Evolutionary conservation across 2,888 invertebrate genomes (phyloP).

Genomic region (Prenolepis imparis): DNA sequence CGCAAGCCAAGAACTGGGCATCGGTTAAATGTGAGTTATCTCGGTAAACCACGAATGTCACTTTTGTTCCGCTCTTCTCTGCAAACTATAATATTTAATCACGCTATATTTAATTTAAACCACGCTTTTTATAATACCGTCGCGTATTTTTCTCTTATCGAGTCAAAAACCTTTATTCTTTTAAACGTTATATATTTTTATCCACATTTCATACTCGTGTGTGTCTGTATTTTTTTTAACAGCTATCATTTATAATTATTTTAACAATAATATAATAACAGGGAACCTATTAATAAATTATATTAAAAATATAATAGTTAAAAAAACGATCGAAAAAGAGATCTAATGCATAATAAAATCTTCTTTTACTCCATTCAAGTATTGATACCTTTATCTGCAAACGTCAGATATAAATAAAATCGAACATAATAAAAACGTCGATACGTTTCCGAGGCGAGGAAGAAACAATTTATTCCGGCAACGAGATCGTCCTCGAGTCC

Average conservation of each 20-base stretch:
- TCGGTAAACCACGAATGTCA: slow-evolving; percentile 35
- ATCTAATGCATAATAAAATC: not conserved
- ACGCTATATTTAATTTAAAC: slow-evolving; percentile 29
- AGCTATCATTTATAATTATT: not conserved
- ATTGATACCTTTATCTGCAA: not conserved
- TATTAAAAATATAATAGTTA: not conserved
- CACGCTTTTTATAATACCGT: slow-evolving; percentile 6
- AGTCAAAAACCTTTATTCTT: not conserved
- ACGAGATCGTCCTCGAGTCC: slow-evolving; percentile 32
- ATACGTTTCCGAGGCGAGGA: not conserved
- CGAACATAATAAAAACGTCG: slow-evolving; percentile 1
- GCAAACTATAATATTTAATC: slow-evolving; percentile 45
- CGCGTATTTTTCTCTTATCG: slow-evolving; percentile 14
- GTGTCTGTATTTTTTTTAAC: not conserved
- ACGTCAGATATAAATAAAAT: not conserved
- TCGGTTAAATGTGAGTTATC: slow-evolving; percentile 49
- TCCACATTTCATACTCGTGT: not conserved
- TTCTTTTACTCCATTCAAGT: not conserved
- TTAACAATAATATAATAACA: not conserved
- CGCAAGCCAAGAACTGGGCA: not conserved
- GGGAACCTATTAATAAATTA: not conserved
- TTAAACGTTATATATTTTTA: not conserved
- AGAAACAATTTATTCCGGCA: slow-evolving; percentile 34
- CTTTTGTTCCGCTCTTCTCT: slow-evolving; percentile 6
- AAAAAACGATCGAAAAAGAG: not conserved